Percentiles rank a stretch among this genome's conserved stretches.
Evolutionary conservation across 2,888 invertebrate species (phyloP).

Genomic region (Meloe dianella): DNA sequence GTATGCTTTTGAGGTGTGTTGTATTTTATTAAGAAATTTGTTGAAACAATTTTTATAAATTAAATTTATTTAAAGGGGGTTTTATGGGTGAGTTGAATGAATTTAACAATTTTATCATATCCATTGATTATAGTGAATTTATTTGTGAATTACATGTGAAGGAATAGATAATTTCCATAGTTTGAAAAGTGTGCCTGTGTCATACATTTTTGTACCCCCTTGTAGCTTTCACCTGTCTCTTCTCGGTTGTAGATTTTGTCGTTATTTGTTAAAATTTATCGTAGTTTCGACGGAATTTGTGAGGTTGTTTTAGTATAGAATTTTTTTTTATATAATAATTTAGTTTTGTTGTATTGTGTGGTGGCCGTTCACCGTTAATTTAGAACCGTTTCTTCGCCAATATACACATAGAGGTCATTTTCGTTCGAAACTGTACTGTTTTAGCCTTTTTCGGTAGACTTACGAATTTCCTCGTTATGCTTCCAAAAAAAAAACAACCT

Average conservation of each 20-base stretch:
- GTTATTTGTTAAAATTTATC: background rate
- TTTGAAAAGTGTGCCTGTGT: slow-evolving; percentile 48
- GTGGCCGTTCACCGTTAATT: slow-evolving; percentile 28
- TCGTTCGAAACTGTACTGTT: slow-evolving; percentile 47
- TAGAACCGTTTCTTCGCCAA: slow-evolving; percentile 31
- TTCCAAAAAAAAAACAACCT: background rate
- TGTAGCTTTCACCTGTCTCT: slow-evolving; percentile 3
- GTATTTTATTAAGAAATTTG: slow-evolving; percentile 52
- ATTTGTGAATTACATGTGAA: slow-evolving; percentile 28
- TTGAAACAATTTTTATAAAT: slow-evolving; percentile 43
- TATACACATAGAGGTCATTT: slow-evolving; percentile 50
- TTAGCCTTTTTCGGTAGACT: slow-evolving; percentile 55
- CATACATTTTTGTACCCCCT: slow-evolving; percentile 46
- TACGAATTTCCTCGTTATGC: slow-evolving; percentile 47
- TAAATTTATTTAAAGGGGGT: slow-evolving; percentile 44
- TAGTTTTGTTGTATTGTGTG: slow-evolving; percentile 29
- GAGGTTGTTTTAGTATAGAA: background rate
- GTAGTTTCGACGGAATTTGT: background rate
- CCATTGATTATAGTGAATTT: slow-evolving; percentile 20
- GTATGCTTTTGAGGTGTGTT: slow-evolving; percentile 61
- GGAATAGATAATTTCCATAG: slow-evolving; percentile 31
- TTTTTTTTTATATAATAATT: background rate
- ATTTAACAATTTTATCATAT: slow-evolving; percentile 16
- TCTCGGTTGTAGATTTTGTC: background rate
- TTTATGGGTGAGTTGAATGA: slow-evolving; percentile 57